Evolutionary conservation across 2,888 invertebrate genomes (phyloP).

Genomic region (Oxytorus armatus): DNA sequence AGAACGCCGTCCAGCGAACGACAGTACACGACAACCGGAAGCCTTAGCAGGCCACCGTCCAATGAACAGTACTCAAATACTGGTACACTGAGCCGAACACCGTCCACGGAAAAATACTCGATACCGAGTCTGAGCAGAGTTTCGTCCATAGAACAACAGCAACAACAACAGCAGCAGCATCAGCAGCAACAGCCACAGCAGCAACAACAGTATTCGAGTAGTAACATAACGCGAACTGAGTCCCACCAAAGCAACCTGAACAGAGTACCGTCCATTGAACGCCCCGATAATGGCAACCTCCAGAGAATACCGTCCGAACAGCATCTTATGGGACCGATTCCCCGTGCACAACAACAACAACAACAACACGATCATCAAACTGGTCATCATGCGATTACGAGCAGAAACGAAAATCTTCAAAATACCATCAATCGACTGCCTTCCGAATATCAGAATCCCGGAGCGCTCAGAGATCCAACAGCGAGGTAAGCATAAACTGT

Average conservation of each 20-base stretch:
- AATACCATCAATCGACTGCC: conserved; percentile 77
- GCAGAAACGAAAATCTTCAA: conserved; percentile 74
- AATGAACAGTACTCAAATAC: conserved; percentile 71
- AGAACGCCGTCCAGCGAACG: conserved; percentile 75
- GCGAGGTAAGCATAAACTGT: conserved; percentile 84
- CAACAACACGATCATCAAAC: conserved; percentile 72
- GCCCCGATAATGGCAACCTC: conserved; percentile 68
- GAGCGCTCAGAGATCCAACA: conserved; percentile 80
- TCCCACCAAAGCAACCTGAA: conserved; percentile 77
- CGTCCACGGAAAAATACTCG: conserved; percentile 76
- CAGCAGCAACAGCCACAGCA: conserved; percentile 79
- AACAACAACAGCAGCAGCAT: conserved; percentile 85
- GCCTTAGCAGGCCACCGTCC: conserved; percentile 69
- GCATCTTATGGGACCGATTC: conserved; percentile 60
- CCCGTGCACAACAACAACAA: conserved; percentile 34
- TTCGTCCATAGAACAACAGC: conserved; percentile 78
- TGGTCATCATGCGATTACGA: conserved; percentile 69
- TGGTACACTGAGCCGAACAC: conserved; percentile 69
- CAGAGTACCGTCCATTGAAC: conserved; percentile 79
- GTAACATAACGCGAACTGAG: conserved; percentile 73
- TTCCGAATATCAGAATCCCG: conserved; percentile 82
- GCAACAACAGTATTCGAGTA: conserved; percentile 66
- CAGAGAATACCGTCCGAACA: conserved; percentile 84
- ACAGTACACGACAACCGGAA: conserved; percentile 72
- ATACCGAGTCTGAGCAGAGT: conserved; percentile 67